Percentiles rank a stretch among this genome's conserved stretches.
Conservation (phyloP, 2,797 vertebrate species). For the Ciconia nigra region DNA sequence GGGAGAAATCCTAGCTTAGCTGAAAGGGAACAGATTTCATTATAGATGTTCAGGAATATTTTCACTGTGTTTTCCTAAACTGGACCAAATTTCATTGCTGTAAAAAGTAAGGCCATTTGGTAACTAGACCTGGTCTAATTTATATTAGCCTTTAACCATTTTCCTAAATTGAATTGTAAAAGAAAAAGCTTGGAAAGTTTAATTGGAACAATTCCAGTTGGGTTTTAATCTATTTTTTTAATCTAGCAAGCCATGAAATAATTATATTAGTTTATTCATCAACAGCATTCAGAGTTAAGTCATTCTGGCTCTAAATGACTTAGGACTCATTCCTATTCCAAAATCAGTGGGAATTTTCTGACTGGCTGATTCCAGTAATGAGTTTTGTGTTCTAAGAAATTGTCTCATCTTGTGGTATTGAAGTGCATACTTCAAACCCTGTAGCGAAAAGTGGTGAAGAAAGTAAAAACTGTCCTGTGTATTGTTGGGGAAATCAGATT, state of each 20-base stretch:
- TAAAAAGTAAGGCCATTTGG: neutral
- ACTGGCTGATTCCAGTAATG: neutral
- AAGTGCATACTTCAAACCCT: neutral
- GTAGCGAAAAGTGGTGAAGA: neutral
- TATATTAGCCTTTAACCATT: neutral
- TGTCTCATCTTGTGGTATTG: neutral
- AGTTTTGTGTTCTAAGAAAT: neutral
- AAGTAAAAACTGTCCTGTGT: neutral
- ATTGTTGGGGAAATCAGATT: neutral
- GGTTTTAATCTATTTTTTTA: neutral
- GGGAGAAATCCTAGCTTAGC: neutral
- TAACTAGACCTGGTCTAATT: neutral
- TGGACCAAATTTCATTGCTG: neutral
- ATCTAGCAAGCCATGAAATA: neutral
- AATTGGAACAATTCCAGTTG: neutral
- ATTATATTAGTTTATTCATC: neutral
- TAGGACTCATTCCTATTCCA: neutral
- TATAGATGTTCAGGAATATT: neutral
- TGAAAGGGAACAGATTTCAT: neutral
- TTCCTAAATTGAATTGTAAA: neutral
- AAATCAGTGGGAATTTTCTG: neutral
- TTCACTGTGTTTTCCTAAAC: neutral
- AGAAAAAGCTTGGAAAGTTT: neutral
- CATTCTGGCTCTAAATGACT: neutral
- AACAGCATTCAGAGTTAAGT: neutral